phyloP scores from a whole-genome alignment of 2,113 vertebrate genomes.

The Danionella cerebrum region DNA sequence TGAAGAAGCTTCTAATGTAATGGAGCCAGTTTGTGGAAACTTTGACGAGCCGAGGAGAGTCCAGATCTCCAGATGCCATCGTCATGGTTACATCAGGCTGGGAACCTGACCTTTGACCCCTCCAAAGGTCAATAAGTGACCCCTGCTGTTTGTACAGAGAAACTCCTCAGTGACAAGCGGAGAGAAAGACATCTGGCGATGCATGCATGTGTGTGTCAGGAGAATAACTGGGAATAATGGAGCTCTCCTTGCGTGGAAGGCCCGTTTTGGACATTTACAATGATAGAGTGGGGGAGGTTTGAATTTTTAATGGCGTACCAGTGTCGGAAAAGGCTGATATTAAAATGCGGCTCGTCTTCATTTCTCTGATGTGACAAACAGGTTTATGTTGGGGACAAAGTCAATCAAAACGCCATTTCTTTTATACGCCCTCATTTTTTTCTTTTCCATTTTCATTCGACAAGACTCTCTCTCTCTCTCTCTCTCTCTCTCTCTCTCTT shows the following conservation, averaged over 20 bases:
- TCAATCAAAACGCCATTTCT: not conserved
- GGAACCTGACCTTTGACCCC: slow-evolving; percentile 62
- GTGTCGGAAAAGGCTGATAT: not conserved
- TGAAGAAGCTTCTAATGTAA: too few relatives aligned
- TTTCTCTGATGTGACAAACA: not conserved
- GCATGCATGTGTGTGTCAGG: slow-evolving; percentile 28
- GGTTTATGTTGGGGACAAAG: not conserved
- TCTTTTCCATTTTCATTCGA: slow-evolving; percentile 5
- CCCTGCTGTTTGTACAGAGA: slow-evolving; percentile 56
- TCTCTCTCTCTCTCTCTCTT: not conserved
- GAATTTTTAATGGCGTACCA: not conserved
- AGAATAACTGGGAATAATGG: not conserved
- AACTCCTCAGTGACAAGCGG: slow-evolving; percentile 36
- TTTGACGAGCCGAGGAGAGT: slow-evolving; percentile 35
- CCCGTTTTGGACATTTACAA: not conserved
- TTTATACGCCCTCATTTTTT: not conserved
- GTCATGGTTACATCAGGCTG: slow-evolving; percentile 55
- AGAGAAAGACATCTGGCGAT: slow-evolving; percentile 63
- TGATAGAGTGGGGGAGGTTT: slow-evolving; percentile 4
- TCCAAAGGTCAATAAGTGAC: slow-evolving; percentile 49
- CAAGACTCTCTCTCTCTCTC: not conserved
- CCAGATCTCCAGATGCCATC: slow-evolving; percentile 53
- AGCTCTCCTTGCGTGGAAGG: not conserved
- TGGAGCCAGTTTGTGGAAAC: too few relatives aligned
- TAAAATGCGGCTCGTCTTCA: not conserved